Percentiles rank a stretch among this genome's conserved stretches.
Evolutionary conservation across 2,888 invertebrate species (phyloP).

Genomic region (Adela reaumurella): DNA sequence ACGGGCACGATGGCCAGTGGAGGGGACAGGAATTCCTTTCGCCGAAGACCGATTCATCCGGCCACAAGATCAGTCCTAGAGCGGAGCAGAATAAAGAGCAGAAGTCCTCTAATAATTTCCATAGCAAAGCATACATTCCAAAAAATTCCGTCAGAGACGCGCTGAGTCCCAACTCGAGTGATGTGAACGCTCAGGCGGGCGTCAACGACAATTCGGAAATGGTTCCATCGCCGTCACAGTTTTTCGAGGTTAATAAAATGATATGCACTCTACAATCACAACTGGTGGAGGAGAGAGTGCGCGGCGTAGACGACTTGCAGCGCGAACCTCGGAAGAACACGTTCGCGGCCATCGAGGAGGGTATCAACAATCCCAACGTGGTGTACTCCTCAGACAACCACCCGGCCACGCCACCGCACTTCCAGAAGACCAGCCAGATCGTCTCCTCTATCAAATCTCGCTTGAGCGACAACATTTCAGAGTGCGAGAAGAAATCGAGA

Average conservation of each 20-base stretch:
- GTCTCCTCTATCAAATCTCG: slow-evolving; percentile 46
- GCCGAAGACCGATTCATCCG: background rate
- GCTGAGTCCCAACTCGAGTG: background rate
- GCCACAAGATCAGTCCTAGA: background rate
- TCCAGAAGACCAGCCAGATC: slow-evolving; percentile 42
- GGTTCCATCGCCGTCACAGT: slow-evolving; percentile 39
- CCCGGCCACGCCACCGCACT: slow-evolving; percentile 44
- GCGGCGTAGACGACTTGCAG: slow-evolving; percentile 21
- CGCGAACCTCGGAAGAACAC: slow-evolving; percentile 18
- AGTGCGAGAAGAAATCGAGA: slow-evolving; percentile 18
- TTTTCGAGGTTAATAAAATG: slow-evolving; percentile 44
- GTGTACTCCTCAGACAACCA: slow-evolving; percentile 43
- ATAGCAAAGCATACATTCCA: background rate
- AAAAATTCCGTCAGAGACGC: background rate
- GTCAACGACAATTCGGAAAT: slow-evolving; percentile 18
- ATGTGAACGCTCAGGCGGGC: background rate
- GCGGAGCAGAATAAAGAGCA: background rate
- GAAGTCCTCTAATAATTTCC: background rate
- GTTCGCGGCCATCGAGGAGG: slow-evolving; percentile 44
- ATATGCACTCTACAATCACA: slow-evolving; percentile 48
- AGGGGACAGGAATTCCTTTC: background rate
- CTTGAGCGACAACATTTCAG: slow-evolving; percentile 25
- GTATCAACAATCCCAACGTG: slow-evolving; percentile 37
- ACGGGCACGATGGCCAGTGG: background rate
- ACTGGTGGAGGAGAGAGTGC: slow-evolving; percentile 33